phyloP scores from a whole-genome alignment of 2,797 vertebrate species.

The Knipowitschia caucasica region DNA sequence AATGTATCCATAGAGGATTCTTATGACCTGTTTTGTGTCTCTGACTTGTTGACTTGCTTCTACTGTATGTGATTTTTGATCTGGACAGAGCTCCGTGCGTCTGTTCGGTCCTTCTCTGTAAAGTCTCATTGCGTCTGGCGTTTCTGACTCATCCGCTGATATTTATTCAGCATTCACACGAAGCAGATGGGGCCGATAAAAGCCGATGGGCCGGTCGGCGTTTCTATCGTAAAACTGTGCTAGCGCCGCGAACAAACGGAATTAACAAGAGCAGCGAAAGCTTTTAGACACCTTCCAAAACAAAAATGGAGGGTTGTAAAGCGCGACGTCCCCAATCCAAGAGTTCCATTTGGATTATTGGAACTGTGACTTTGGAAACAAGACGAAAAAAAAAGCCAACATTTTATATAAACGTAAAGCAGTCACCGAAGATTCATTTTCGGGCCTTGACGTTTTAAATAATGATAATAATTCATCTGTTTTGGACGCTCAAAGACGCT shows the following conservation, averaged over 20 bases:
- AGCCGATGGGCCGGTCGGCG: slow-evolving; percentile 4
- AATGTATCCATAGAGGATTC: too few relatives aligned
- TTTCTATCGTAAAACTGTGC: slow-evolving; percentile 29
- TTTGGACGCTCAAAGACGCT: too few relatives aligned
- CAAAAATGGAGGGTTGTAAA: slow-evolving; percentile 6
- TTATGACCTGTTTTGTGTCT: too few relatives aligned
- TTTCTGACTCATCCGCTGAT: slow-evolving; percentile 32
- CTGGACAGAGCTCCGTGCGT: slow-evolving; percentile 17
- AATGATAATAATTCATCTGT: too few relatives aligned
- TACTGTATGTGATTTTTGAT: background rate
- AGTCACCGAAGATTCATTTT: too few relatives aligned
- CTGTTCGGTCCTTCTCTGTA: slow-evolving; percentile 40
- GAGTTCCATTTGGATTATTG: slow-evolving; percentile 8
- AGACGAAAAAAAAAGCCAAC: background rate
- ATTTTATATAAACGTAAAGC: too few relatives aligned
- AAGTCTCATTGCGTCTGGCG: slow-evolving; percentile 20
- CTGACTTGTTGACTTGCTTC: too few relatives aligned
- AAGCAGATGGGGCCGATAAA: slow-evolving; percentile 26
- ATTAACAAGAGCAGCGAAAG: slow-evolving; percentile 18
- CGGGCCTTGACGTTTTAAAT: too few relatives aligned
- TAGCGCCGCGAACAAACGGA: slow-evolving; percentile 23
- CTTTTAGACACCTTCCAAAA: slow-evolving; percentile 9
- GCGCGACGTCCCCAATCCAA: background rate
- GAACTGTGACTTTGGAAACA: background rate
- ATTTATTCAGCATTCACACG: slow-evolving; percentile 32